phyloP scores from a whole-genome alignment of 2,113 vertebrate genomes.

The Alethe diademata region DNA sequence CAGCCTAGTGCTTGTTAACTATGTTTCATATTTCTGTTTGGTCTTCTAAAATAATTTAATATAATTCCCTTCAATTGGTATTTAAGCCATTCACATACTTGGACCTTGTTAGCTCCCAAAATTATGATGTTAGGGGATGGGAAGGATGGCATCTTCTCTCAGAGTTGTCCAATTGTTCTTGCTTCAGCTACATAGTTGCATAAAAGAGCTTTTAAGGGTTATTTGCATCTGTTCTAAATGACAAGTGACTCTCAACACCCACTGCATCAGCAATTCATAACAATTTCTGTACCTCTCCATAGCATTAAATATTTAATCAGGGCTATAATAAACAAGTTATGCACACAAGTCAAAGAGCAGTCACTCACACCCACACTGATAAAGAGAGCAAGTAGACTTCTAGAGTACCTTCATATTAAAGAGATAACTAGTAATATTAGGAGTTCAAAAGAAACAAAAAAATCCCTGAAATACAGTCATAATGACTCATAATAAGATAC shows the following conservation, averaged over 20 bases:
- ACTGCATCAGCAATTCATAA: neutral
- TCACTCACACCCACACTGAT: neutral
- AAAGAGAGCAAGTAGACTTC: neutral
- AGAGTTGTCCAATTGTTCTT: neutral
- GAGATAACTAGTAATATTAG: neutral
- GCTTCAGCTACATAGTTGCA: neutral
- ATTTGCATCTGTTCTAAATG: neutral
- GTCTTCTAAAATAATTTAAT: neutral
- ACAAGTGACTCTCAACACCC: slow-evolving; percentile 13
- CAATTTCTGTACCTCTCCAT: neutral
- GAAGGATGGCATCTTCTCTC: neutral
- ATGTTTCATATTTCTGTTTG: neutral
- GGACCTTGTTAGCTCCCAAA: neutral
- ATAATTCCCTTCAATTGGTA: neutral
- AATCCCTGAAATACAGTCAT: neutral
- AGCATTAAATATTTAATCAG: neutral
- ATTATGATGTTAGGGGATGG: neutral
- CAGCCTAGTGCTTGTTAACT: neutral
- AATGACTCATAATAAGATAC: slow-evolving; percentile 11
- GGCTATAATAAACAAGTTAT: slow-evolving; percentile 34
- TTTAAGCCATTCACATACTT: neutral
- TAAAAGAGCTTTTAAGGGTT: neutral
- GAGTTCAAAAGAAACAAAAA: neutral
- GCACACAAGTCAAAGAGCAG: neutral
- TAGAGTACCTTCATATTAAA: neutral